Evolutionary conservation across 2,888 invertebrate species (phyloP), one percentile per base, ranked within the genome.

Genomic region (Galeruca laticollis): DNA sequence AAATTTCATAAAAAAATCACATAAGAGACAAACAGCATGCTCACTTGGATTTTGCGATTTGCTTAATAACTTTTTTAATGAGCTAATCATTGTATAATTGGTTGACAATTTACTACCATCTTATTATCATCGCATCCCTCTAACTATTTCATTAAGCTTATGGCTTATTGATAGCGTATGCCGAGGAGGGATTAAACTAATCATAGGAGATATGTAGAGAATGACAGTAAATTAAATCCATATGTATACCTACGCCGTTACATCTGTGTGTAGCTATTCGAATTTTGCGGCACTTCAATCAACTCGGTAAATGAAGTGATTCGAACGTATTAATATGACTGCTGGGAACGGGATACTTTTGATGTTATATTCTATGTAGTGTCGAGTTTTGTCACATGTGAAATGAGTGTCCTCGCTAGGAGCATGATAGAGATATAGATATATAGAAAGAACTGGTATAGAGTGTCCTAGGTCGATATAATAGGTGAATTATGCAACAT

Each of bases 111-210:
- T 9, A 47, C 15, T 18, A 9, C 47, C 18, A 47, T 54, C 26
- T 31, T 26, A 54, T 54, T 54, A 31, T 54, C 54, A 15, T 31
- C 54, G 13, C 31, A 40, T 54, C 26, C 26, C 26, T 54, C 31
- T 31, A n/a, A n/a, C n/a, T n/a, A 31, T 11, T 31, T 54, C 31
- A 54, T 54, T 18, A 54, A 31, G 54, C 31, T n/a, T 54, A 54
- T 31, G 6, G 54, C 26, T 21, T 26, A 26, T 26, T 52, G 51
- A 43, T 43, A 43, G 4, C 26, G 26, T 43, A 43, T 15, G 15
- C 11, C 43, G 15, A 43, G 43, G 15, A 15, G 2, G 11, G 43
- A 43, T 43, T 43, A 43, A 43, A 43, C 43, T 43, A 43, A 43
- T 43, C 43, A 43, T 13, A 26, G 26, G 26, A 26, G 6, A 26